A percentile compares a stretch with the other conserved stretches of the same genome.
Evolutionary conservation across 2,888 invertebrate species (phyloP).

Genomic region (Euphydryas editha): DNA sequence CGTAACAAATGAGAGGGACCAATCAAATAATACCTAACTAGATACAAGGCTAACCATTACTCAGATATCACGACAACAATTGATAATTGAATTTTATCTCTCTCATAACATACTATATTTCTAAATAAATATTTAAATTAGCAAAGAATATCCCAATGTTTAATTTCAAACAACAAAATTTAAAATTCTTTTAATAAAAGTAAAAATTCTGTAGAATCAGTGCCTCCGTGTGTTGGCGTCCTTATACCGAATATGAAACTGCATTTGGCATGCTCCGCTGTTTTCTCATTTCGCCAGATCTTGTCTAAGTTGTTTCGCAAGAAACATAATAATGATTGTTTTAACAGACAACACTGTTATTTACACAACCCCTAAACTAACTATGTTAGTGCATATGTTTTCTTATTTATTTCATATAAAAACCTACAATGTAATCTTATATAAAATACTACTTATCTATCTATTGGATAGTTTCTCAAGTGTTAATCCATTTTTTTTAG

Average conservation of each 20-base stretch:
- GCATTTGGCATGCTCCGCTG: conserved; percentile 45
- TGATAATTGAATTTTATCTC: no score
- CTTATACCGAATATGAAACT: conserved; percentile 41
- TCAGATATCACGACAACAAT: no score
- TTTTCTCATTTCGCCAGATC: conserved; percentile 46
- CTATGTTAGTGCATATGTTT: not conserved
- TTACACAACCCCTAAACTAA: conserved; percentile 15
- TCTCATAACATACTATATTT: not conserved
- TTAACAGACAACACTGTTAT: conserved; percentile 30
- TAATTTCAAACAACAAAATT: not conserved
- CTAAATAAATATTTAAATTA: not conserved
- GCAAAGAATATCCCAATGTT: not conserved
- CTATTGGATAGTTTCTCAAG: no score
- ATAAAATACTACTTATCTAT: no score
- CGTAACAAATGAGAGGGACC: no score
- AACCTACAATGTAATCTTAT: no score
- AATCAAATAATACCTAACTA: no score
- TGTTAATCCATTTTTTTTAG: no score
- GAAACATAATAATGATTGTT: conserved; percentile 42
- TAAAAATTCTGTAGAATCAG: not conserved
- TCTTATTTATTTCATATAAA: not conserved
- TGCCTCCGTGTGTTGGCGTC: conserved; percentile 21
- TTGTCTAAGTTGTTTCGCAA: conserved; percentile 43
- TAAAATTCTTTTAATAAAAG: conserved; percentile 2
- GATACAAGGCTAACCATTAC: no score